Evolutionary conservation across 92 coral and sea anemone genomes (phyloP), one percentile per base, ranked within the genome.

Genomic region (Hydrozoanthus gracilis): DNA sequence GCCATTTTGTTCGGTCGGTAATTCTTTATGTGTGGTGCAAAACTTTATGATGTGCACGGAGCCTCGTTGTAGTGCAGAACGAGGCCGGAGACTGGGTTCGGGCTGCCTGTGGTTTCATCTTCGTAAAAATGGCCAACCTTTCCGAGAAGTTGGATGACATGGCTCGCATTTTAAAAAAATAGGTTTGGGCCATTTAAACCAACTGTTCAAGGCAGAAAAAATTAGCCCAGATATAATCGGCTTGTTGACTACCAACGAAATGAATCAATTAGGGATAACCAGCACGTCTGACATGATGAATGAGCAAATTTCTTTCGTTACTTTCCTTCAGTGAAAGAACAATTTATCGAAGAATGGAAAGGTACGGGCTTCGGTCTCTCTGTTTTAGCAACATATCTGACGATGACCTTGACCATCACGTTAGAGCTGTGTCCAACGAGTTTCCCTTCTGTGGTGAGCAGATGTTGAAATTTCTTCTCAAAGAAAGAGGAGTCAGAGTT

Each of bases 171-270:
- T n/a, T n/a, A n/a, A n/a, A n/a, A n/a, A 77, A 67, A 66, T 44
- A 13, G 54, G 51, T 77, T 68, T 52, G 35, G 77, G 87, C 77
- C 89, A 87, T 87, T 87, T 87, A 67, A 77, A 61, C 4, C 78
- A 87, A 44, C 62, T 20, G 61, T 87, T 74, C 79, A 69, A 3
- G 14, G 70, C n/a, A 77, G 89, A 89, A 75, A 92, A 89, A 60
- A 89, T 92, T 48, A 87, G 89, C 15, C 91, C 94, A 8, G 94
- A 91, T 71, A 88, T 91, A 79, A 86, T 91, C 64, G 85, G 84
- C 65, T 13, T 55, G 77, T 86, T 89, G 52, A 89, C 95, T 51
- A 65, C 88, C n/a, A 65, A 82, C 66, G 91, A 89, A 13, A 76
- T 89, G 79, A 64, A 78, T 78, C 73, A 77, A 74, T 75, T 92